Evolutionary conservation across 1,140 invertebrate genomes (phyloP), one percentile per base, ranked within the genome.

Genomic region (Cotesia typhae): DNA sequence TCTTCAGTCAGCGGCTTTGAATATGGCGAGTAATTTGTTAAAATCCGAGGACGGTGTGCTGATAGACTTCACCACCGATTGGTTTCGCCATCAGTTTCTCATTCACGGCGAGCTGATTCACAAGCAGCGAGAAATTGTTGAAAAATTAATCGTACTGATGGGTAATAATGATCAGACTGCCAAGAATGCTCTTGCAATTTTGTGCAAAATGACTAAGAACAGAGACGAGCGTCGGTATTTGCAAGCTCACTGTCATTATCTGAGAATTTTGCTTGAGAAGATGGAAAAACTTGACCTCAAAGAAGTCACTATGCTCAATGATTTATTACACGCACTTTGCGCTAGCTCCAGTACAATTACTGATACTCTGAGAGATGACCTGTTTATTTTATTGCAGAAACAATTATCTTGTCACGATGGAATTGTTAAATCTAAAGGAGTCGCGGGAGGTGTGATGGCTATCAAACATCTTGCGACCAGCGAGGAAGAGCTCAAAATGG

Each of bases 351-450:
- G 85, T 68, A 72, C 84, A 2, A 83, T 83, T 14, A 83, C 87
- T 59, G 79, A 85, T 20, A 81, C 84, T 6, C 80, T 91, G n/a
- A 85, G 88, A 67, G 88, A 91, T 77, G 90, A 91, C 75, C 85
- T 92, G 41, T 87, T 87, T 73, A 91, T 91, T 82, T 69, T 91
- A 2, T 80, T 92, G 1, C 88, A 89, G 53, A 92, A 92, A 74
- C 89, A 91, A 75, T 80, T 92, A n/a, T 87, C 87, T 5, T 88
- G 87, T 76, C 81, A 85, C 5, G 86, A 88, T 57, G 79, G 81
- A 20, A 64, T 81, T 87, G 80, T 77, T 35, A 86, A 87, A 76
- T 81, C 83, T 60, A 85, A 84, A 80, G 88, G 87, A 47, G 84
- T 89, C 3, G 76, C 88, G 41, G 85, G 80, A 60, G 84, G 86